Evolutionary conservation across 2,113 vertebrate species (phyloP).

Genomic region (Platysternon megacephalum): DNA sequence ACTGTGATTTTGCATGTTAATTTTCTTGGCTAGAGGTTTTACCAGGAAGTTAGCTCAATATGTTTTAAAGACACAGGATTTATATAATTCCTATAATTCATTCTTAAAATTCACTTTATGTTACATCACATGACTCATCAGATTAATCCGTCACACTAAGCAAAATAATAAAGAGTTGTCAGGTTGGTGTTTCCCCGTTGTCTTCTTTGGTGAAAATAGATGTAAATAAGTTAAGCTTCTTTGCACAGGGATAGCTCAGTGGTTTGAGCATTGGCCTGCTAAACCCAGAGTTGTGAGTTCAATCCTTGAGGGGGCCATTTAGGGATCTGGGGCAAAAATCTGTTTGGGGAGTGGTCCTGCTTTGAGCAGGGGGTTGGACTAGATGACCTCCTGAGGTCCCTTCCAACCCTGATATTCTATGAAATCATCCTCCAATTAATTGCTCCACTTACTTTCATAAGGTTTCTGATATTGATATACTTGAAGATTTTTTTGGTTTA

Average conservation of each 20-base stretch:
- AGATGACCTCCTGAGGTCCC: no score
- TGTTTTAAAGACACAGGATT: background rate
- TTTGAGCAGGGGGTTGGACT: no score
- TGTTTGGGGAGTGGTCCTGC: no score
- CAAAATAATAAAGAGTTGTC: background rate
- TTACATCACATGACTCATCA: background rate
- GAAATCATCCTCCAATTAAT: background rate
- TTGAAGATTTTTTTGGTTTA: background rate
- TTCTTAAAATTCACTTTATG: background rate
- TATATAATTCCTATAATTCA: fast-evolving
- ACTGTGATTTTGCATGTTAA: background rate
- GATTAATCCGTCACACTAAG: background rate
- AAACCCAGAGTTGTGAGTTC: no score
- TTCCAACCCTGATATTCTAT: no score
- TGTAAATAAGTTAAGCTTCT: background rate
- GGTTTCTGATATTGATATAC: background rate
- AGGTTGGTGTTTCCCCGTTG: background rate
- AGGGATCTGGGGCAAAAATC: no score
- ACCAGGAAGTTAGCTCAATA: background rate
- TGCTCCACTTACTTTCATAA: background rate
- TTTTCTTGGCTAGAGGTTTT: background rate
- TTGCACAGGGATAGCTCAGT: no score
- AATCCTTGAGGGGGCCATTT: no score
- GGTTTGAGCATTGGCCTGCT: no score
- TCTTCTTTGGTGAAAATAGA: background rate